phyloP scores from a whole-genome alignment of 2,113 vertebrate genomes.

The Lota lota region DNA sequence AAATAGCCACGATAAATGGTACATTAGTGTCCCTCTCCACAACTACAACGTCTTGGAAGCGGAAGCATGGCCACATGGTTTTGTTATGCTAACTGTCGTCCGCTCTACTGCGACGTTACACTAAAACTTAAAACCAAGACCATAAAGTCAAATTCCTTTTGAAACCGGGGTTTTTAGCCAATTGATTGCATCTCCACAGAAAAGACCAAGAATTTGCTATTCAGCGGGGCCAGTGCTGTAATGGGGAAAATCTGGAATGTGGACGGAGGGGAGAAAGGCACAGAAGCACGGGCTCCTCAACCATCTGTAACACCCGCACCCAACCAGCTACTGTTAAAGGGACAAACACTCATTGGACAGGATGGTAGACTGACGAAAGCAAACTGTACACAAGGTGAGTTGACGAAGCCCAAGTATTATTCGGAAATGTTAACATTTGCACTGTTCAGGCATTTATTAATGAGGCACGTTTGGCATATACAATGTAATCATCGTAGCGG shows the following conservation, averaged over 20 bases:
- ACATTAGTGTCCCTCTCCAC: too few relatives aligned
- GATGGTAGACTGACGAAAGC: constrained; percentile 67
- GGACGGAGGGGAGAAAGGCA: constrained; percentile 38
- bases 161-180: too few relatives aligned
- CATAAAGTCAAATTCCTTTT: too few relatives aligned
- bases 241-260: constrained; percentile 65
- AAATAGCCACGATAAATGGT: too few relatives aligned
- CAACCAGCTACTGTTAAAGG: constrained; percentile 58
- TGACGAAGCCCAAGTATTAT: background rate
- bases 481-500: too few relatives aligned
- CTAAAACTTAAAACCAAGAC: too few relatives aligned
- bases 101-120: too few relatives aligned
- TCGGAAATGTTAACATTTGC: background rate
- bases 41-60: too few relatives aligned
- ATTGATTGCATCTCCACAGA: constrained; percentile 33
- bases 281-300: background rate
- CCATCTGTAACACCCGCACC: background rate
- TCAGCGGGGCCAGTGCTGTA: constrained; percentile 67
- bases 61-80: too few relatives aligned
- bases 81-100: too few relatives aligned
- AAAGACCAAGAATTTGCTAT: constrained; percentile 73
- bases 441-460: background rate
- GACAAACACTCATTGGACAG: constrained; percentile 71
- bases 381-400: constrained; percentile 47
- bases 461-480: too few relatives aligned